Conservation (phyloP, 2,888 invertebrate species). For the Eilema griseolum region DNA sequence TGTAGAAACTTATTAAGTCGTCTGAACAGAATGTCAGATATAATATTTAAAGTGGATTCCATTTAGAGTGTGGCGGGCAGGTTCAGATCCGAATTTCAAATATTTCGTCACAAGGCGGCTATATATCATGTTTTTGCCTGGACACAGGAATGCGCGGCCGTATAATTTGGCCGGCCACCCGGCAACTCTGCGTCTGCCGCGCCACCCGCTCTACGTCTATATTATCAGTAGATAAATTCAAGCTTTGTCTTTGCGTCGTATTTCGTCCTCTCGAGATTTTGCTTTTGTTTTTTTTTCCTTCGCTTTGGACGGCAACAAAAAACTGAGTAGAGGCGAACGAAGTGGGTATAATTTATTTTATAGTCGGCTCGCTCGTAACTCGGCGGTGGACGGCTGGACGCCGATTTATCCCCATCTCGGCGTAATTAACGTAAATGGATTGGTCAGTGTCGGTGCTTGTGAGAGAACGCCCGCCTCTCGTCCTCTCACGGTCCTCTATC, state of each 20-base stretch:
- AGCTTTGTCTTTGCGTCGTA: slow-evolving; percentile 87
- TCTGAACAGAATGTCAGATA: slow-evolving; percentile 71
- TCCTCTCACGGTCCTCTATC: slow-evolving; percentile 49
- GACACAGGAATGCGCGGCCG: slow-evolving; percentile 81
- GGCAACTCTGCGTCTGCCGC: slow-evolving; percentile 79
- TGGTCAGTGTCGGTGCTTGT: slow-evolving; percentile 79
- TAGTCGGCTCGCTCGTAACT: slow-evolving; percentile 86
- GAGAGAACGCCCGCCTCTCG: slow-evolving; percentile 66
- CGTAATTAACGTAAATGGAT: slow-evolving; percentile 87
- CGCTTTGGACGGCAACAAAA: slow-evolving; percentile 82
- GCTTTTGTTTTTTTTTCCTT: slow-evolving; percentile 77
- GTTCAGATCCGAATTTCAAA: slow-evolving; percentile 77
- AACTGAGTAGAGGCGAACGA: slow-evolving; percentile 85
- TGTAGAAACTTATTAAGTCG: slow-evolving; percentile 66
- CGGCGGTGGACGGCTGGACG: slow-evolving; percentile 85
- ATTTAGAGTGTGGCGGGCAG: slow-evolving; percentile 80
- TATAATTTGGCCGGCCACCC: slow-evolving; percentile 85
- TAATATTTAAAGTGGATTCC: slow-evolving; percentile 79
- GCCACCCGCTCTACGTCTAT: slow-evolving; percentile 85
- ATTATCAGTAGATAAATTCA: slow-evolving; percentile 87
- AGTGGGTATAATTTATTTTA: slow-evolving; percentile 88
- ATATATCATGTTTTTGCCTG: slow-evolving; percentile 86
- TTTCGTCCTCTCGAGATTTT: slow-evolving; percentile 85
- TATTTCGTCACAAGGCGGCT: slow-evolving; percentile 84
- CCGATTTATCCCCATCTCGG: slow-evolving; percentile 85